Evolutionary conservation across 2,797 vertebrate genomes (phyloP).

Genomic region (Poecilia picta): DNA sequence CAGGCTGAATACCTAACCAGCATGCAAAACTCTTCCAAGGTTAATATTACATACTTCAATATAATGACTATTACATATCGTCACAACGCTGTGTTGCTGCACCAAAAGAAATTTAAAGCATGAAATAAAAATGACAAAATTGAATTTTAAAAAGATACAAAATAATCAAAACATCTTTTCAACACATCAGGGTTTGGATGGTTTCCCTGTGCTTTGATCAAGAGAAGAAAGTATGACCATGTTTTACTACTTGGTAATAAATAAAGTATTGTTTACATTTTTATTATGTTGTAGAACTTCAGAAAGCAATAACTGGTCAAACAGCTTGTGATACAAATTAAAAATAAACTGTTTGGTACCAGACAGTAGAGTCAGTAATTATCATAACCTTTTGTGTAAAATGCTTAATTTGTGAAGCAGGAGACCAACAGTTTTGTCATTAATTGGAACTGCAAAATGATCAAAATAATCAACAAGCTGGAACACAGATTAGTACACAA

Average conservation of each 20-base stretch:
- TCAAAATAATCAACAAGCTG: background rate
- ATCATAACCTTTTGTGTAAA: background rate
- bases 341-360: background rate
- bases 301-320: background rate
- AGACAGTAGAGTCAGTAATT: background rate
- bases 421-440: background rate
- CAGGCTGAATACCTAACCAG: background rate
- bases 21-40: background rate
- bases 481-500: background rate
- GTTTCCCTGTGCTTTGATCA: background rate
- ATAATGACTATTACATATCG: background rate
- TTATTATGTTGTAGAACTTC: background rate
- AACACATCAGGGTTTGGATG: background rate
- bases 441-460: background rate
- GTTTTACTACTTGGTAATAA: background rate
- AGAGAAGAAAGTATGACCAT: background rate
- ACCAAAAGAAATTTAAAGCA: background rate
- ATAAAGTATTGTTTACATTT: background rate
- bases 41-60: background rate
- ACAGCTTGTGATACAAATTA: background rate
- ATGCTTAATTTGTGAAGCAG: background rate
- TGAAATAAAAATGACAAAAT: background rate
- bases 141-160: background rate
- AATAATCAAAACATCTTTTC: no score
- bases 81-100: background rate